Percentiles rank a stretch among this genome's conserved stretches.
These are phyloP conservation scores for Euphonia xanthogaster DNA, from an alignment of 2,797 vertebrate genomes.

Conservation along the genomic window DNA sequence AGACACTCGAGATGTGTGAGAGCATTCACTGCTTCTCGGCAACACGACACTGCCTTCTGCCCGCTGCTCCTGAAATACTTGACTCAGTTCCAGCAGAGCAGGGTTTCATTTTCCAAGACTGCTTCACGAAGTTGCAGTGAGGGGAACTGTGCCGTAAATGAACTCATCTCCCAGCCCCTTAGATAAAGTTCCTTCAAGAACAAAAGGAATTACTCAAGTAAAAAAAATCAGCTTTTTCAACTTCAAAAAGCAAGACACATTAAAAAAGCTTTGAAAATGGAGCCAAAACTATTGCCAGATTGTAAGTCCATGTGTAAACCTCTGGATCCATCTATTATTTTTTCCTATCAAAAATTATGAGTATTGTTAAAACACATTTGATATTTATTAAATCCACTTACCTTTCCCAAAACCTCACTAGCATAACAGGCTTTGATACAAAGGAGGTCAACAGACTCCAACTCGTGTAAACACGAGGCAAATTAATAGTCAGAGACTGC, in stretches of 20 bases:
- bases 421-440: neutral
- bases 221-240: neutral
- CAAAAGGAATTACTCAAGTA: neutral
- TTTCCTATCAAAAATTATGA: neutral
- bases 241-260: neutral
- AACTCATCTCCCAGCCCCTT: neutral
- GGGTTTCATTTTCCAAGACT: conserved; percentile 18
- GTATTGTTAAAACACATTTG: neutral
- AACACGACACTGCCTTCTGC: neutral
- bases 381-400: neutral
- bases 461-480: neutral
- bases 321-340: neutral
- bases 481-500: neutral
- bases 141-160: neutral
- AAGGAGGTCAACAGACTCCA: neutral
- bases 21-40: neutral
- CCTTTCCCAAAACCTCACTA: neutral
- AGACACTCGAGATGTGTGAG: neutral
- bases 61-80: neutral
- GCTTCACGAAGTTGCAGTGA: neutral
- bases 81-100: conserved; percentile 1
- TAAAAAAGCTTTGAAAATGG: neutral
- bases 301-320: neutral
- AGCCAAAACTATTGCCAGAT: neutral
- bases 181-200: neutral